A percentile compares a stretch with the other conserved stretches of the same genome.
Conservation (phyloP, 2,797 vertebrate genomes). For the Lophius americanus region DNA sequence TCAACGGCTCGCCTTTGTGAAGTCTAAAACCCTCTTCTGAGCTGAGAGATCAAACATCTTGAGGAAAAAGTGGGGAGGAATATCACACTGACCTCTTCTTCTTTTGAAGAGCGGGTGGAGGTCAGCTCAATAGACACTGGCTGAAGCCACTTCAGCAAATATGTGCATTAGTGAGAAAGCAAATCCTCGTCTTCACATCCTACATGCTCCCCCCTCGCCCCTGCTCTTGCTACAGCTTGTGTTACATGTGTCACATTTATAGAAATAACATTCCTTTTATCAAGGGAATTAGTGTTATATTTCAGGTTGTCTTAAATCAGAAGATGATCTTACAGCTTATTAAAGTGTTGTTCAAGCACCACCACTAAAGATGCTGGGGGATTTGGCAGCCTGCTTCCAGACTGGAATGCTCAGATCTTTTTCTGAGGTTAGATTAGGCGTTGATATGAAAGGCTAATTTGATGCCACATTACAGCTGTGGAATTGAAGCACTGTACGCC, state of each 20-base stretch:
- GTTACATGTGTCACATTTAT: constrained; percentile 80
- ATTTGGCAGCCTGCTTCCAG: constrained; percentile 63
- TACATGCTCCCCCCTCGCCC: constrained; percentile 40
- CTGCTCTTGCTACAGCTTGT: constrained; percentile 57
- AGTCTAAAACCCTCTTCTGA: constrained; percentile 71
- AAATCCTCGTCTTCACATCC: constrained; percentile 61
- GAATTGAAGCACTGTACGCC: constrained; percentile 64
- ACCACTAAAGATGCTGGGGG: constrained; percentile 57
- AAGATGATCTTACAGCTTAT: constrained; percentile 77
- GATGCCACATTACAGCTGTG: constrained; percentile 76
- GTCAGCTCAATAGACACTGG: constrained; percentile 53
- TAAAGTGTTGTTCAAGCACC: constrained; percentile 69
- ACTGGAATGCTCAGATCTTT: constrained; percentile 68
- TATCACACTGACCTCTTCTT: constrained; percentile 46
- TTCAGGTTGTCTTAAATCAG: constrained; percentile 80
- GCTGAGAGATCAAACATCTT: constrained; percentile 66
- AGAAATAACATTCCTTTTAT: constrained; percentile 77
- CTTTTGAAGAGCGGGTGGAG: constrained; percentile 36
- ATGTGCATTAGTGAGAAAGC: constrained; percentile 61
- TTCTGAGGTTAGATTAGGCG: constrained; percentile 76
- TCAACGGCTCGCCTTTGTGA: constrained; percentile 64
- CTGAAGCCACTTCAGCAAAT: constrained; percentile 61
- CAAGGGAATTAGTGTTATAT: constrained; percentile 78
- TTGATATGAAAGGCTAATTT: constrained; percentile 80
- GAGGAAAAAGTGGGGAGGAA: constrained; percentile 46